Percentiles rank a stretch among this genome's conserved stretches.
phyloP scores from a whole-genome alignment of 2,113 vertebrate genomes.

The Sander vitreus region DNA sequence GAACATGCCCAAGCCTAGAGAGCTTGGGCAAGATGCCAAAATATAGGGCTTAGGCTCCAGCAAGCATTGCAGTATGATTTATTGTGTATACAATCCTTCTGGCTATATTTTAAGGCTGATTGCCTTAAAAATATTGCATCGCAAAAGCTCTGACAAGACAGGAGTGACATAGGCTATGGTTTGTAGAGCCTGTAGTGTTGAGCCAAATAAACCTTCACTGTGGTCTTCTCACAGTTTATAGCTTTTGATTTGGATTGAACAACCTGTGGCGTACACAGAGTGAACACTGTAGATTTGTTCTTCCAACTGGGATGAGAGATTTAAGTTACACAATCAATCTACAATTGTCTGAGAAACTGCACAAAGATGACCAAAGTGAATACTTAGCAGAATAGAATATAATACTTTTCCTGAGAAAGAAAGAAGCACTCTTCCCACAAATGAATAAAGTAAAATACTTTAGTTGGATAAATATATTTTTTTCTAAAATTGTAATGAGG shows the following conservation, averaged over 20 bases:
- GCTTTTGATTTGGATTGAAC: neutral
- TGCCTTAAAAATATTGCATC: slow-evolving; percentile 30
- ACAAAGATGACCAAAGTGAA: neutral
- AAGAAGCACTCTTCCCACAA: neutral
- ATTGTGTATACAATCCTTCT: slow-evolving; percentile 22
- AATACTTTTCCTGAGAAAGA: neutral
- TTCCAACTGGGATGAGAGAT: too few species aligned
- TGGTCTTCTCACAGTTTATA: neutral
- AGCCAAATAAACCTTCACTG: neutral
- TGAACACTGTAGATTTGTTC: neutral
- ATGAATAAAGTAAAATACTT: neutral
- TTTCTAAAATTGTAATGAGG: neutral
- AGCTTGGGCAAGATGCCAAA: slow-evolving; percentile 29
- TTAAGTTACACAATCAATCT: neutral
- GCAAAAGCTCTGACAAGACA: slow-evolving; percentile 9
- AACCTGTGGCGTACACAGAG: neutral
- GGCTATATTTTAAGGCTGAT: slow-evolving; percentile 34
- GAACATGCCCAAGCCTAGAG: slow-evolving; percentile 47
- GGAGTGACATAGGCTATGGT: neutral
- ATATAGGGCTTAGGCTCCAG: slow-evolving; percentile 16
- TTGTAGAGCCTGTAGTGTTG: neutral
- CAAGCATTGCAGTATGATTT: slow-evolving; percentile 13
- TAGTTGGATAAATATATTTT: neutral
- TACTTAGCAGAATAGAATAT: neutral
- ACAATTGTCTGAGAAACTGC: neutral